These are phyloP conservation scores for Bothrops alternatus DNA, from an alignment of 2,797 vertebrate species.

Conservation along the genomic window DNA sequence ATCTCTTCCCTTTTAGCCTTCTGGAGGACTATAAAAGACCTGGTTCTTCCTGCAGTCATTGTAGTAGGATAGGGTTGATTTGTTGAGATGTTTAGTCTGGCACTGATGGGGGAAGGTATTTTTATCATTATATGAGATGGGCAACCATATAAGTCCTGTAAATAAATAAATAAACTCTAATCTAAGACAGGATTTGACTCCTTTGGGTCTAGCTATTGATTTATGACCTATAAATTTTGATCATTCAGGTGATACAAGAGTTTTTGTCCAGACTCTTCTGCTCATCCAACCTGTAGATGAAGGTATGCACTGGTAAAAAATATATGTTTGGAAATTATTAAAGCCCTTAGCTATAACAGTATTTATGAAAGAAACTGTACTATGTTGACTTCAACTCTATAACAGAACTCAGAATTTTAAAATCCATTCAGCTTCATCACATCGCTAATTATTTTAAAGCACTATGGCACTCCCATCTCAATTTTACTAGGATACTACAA, in stretches of 20 bases:
- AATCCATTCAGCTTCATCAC: not conserved
- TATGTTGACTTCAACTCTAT: not conserved
- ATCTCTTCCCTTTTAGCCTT: not conserved
- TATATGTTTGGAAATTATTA: not conserved
- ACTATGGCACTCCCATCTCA: not conserved
- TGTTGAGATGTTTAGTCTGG: not conserved
- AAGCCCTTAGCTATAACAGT: not conserved
- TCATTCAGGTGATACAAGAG: not conserved
- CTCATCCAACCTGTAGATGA: not conserved
- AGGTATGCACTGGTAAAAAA: not conserved
- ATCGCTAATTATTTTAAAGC: not conserved
- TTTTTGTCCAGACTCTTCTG: not conserved
- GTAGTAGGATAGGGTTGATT: not conserved
- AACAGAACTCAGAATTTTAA: not conserved
- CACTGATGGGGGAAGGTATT: not conserved
- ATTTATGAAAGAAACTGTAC: not conserved
- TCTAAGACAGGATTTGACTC: not conserved
- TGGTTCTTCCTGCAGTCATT: not conserved
- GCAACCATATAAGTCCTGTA: not conserved
- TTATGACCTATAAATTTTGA: not conserved
- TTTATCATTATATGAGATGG: not conserved
- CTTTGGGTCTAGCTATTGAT: not conserved
- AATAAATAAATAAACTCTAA: not conserved
- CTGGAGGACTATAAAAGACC: not conserved
- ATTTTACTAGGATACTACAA: not conserved